Evolutionary conservation across 30 jellyfish, hydroid and myxozoan genomes (phyloP).

Genomic region (Sanderia malayensis): DNA sequence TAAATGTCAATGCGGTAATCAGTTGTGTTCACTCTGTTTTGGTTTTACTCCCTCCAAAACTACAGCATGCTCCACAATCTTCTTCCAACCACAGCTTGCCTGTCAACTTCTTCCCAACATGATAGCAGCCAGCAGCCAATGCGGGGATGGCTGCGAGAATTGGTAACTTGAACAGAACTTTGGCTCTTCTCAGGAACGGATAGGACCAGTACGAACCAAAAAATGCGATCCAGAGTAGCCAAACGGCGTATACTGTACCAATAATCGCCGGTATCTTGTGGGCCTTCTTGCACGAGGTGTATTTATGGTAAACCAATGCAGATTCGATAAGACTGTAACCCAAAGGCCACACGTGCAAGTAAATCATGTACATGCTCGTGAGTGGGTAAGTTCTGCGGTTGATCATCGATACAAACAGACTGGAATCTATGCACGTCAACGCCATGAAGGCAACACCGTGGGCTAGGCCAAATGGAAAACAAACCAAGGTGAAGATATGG

Average conservation of each 20-base stretch:
- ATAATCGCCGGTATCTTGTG: constrained; percentile 1
- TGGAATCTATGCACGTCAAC: constrained; percentile 8
- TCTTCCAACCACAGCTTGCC: constrained; percentile 14
- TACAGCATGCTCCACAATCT: too few species aligned
- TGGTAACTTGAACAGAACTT: neutral
- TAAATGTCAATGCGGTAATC: too few species aligned
- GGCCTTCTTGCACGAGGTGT: constrained; percentile 8
- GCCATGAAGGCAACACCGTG: constrained; percentile 24
- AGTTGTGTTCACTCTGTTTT: too few species aligned
- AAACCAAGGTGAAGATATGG: constrained; percentile 19
- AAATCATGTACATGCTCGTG: constrained; percentile 25
- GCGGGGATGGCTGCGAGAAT: constrained; percentile 28
- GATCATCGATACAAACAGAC: constrained; percentile 48
- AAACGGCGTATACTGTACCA: constrained; percentile 9
- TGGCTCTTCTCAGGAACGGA: constrained; percentile 54
- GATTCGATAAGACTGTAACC: constrained; percentile 29
- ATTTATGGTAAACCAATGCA: constrained; percentile 42
- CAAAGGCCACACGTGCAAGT: constrained; percentile 43
- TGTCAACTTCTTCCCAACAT: constrained; percentile 26
- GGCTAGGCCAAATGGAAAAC: constrained; percentile 34
- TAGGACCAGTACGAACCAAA: constrained; percentile 54
- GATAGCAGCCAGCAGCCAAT: constrained; percentile 24
- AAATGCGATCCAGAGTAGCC: constrained; percentile 51
- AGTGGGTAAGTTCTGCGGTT: constrained; percentile 38
- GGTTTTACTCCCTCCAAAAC: too few species aligned